Evolutionary conservation across 1,140 invertebrate genomes (phyloP), one percentile per base, ranked within the genome.

Genomic region (Drosophila melanogaster): DNA sequence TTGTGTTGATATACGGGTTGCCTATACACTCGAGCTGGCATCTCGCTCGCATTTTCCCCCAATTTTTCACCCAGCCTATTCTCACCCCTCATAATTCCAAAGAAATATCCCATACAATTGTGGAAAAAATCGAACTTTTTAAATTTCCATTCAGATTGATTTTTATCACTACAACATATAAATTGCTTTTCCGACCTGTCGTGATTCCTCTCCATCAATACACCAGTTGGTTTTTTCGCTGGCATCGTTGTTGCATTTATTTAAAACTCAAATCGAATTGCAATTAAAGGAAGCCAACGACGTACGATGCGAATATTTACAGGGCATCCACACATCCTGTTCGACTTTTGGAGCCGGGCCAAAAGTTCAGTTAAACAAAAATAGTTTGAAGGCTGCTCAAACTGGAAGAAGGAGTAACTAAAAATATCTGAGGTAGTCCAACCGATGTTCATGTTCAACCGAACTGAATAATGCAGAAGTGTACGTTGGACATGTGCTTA

Each of bases 291-390:
- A 35, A 77, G 35, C 33, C 62, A n/a, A n/a, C n/a, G 56, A 60
- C 57, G 38, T 49, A 44, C 37, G 24, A 44, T 40, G 35, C 40
- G 15, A 1, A 35, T 41, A 46, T 40, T 41, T 49, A 54, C 44
- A 30, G 38, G 38, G 4, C 59, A 44, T 17, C n/a, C 24, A n/a
- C 57, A 47, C 57, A 47, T 49, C 44, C 44, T 69, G 41, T 0
- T 33, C 12, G 35, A 17, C 43, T 54, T 15, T 33, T 55, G 30
- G 33, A 55, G 44, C 46, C 10, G 37, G 57, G 44, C 65, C 61
- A 79, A 76, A 79, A 84, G 80, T 84, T 84, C 66, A 79, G 53
- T 24, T 59, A 51, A 44, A 41, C 80, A 33, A 77, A 76, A 84
- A 85, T 77, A 84, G 76, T 84, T 79, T 67, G 41, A 47, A 40